Conservation (phyloP, 2,113 vertebrate species). For the Sinosuthora webbiana region DNA sequence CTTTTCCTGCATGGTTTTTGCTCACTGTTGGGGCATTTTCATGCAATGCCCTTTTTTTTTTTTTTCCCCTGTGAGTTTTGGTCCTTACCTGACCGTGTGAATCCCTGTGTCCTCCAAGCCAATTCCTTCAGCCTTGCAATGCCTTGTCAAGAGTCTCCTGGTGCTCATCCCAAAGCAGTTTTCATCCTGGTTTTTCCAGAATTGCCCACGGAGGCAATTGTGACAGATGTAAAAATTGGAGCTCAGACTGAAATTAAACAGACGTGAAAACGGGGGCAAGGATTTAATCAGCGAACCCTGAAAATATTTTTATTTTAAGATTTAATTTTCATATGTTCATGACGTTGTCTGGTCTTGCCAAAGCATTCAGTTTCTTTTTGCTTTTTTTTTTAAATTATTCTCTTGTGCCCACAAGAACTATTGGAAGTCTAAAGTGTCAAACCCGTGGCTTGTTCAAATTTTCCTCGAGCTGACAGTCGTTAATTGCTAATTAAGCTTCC, state of each 20-base stretch:
- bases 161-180: conserved; percentile 26
- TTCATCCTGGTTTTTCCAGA: conserved; percentile 30
- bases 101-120: conserved; percentile 15
- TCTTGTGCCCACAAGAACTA: neutral
- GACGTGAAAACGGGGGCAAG: conserved; percentile 6
- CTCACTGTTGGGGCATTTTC: conserved; percentile 43
- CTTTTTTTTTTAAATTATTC: neutral
- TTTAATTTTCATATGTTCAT: neutral
- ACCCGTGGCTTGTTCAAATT: neutral
- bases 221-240: neutral
- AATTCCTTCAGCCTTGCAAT: conserved; percentile 38
- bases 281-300: conserved; percentile 31
- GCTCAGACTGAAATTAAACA: neutral
- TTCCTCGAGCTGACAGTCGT: neutral
- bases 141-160: conserved; percentile 44
- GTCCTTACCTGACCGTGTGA: conserved; percentile 36
- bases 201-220: conserved; percentile 10
- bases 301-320: neutral
- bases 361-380: neutral
- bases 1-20: conserved; percentile 54
- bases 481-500: conserved; percentile 31
- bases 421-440: neutral
- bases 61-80: neutral
- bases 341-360: neutral
- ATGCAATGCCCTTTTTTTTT: conserved; percentile 23